A percentile compares a stretch with the other conserved stretches of the same genome.
These are phyloP conservation scores for Anser brachyrhynchus DNA, from an alignment of 2,113 vertebrate species.

Conservation along the genomic window DNA sequence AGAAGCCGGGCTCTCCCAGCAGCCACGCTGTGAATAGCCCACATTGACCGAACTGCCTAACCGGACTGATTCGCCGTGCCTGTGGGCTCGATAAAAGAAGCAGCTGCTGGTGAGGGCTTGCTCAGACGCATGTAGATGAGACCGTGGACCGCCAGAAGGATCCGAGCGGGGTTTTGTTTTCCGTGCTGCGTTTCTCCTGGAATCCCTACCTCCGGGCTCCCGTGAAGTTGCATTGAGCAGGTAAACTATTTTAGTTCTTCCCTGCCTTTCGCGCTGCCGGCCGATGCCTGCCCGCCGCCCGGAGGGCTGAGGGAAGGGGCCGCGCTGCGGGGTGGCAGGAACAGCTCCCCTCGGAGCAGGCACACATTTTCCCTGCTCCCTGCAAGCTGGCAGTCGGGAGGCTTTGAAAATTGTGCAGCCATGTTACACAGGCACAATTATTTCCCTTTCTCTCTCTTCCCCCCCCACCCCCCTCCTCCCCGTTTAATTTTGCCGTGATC, in stretches of 20 bases:
- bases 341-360: constrained; percentile 35
- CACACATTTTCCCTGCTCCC: constrained; percentile 29
- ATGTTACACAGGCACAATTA: constrained; percentile 50
- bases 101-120: constrained; percentile 84
- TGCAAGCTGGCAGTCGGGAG: constrained; percentile 13
- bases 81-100: constrained; percentile 85
- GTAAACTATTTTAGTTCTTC: constrained; percentile 52
- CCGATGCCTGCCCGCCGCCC: constrained; percentile 7
- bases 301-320: neutral
- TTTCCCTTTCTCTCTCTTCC: neutral
- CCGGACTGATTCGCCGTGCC: constrained; percentile 83
- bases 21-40: constrained; percentile 83
- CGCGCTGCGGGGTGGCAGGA: constrained; percentile 9
- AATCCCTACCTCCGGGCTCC: constrained; percentile 42
- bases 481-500: constrained; percentile 57
- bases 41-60: constrained; percentile 83
- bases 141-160: constrained; percentile 61
- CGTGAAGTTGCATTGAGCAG: constrained; percentile 62
- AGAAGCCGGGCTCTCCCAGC: constrained; percentile 76
- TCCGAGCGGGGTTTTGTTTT: constrained; percentile 21
- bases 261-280: neutral
- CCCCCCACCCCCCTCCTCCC: neutral
- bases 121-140: constrained; percentile 81
- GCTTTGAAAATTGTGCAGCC: constrained; percentile 62
- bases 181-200: constrained; percentile 49